phyloP scores from a whole-genome alignment of 2,888 invertebrate species.

The Parthenolecanium corni region DNA sequence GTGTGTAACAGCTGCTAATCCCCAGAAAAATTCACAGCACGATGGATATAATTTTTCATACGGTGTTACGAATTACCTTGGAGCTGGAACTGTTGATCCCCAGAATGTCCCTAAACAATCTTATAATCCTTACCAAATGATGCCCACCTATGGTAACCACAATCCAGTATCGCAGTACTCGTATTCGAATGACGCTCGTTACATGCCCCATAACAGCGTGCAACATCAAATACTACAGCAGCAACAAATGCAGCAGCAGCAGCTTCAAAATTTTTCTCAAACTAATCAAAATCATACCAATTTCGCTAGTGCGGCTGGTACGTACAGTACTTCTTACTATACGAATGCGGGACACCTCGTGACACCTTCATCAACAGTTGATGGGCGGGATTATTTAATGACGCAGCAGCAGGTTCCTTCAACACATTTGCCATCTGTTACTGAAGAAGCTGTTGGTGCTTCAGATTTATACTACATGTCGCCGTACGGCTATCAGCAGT shows the following conservation, averaged over 20 bases:
- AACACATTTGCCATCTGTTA: constrained; percentile 11
- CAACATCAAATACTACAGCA: not conserved
- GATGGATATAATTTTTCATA: too few species aligned
- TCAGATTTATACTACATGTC: constrained; percentile 20
- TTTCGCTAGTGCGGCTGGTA: not conserved
- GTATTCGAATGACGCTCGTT: too few species aligned
- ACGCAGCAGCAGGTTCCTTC: constrained; percentile 30
- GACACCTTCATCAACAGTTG: constrained; percentile 40
- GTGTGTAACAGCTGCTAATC: too few species aligned
- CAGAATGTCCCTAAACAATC: not conserved
- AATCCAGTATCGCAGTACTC: too few species aligned
- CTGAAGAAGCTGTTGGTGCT: constrained; percentile 5
- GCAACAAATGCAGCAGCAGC: not conserved
- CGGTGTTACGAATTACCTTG: not conserved
- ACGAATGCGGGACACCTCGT: constrained; percentile 43
- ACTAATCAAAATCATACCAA: not conserved
- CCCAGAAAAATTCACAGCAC: too few species aligned
- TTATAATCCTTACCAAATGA: not conserved
- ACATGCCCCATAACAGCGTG: too few species aligned
- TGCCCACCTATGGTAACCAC: too few species aligned
- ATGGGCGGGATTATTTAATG: constrained; percentile 32
- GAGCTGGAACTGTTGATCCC: not conserved
- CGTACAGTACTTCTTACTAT: constrained; percentile 36
- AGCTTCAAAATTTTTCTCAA: not conserved
- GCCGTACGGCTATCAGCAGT: constrained; percentile 43